Percentiles rank a stretch among this genome's conserved stretches.
Evolutionary conservation across 2,888 invertebrate species (phyloP).

Genomic region (Teinopalpus imperialis): DNA sequence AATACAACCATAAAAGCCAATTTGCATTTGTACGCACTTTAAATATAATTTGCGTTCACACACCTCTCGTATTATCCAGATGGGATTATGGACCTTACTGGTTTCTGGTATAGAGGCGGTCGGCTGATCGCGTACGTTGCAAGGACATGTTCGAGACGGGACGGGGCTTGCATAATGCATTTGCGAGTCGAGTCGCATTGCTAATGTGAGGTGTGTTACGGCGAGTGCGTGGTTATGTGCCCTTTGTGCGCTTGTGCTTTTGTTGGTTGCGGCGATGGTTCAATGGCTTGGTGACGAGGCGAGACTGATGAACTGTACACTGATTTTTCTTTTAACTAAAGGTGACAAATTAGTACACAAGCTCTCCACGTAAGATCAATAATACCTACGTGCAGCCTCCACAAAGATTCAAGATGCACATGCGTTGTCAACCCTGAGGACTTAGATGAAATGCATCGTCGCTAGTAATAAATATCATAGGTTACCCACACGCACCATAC

Average conservation of each 20-base stretch:
- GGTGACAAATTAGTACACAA: too few relatives aligned
- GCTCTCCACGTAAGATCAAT: too few relatives aligned
- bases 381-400: too few relatives aligned
- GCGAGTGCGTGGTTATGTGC: slow-evolving; percentile 9
- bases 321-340: background rate
- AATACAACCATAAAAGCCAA: slow-evolving; percentile 1
- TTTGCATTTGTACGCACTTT: background rate
- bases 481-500: too few relatives aligned
- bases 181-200: slow-evolving; percentile 52
- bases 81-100: slow-evolving; percentile 11
- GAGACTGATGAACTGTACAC: slow-evolving; percentile 4
- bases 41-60: background rate
- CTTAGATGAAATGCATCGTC: too few relatives aligned
- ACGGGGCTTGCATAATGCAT: slow-evolving; percentile 55
- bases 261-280: slow-evolving; percentile 13
- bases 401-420: too few relatives aligned
- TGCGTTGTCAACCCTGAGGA: too few relatives aligned
- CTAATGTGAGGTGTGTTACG: slow-evolving; percentile 39
- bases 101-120: too few relatives aligned
- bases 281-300: slow-evolving; percentile 8
- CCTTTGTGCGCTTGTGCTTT: slow-evolving; percentile 18
- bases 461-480: too few relatives aligned
- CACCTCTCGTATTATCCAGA: background rate
- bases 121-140: slow-evolving; percentile 27
- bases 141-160: slow-evolving; percentile 55